Base-by-base conservation (phyloP, 1,140 invertebrate species). In the Atta colombica region DNA sequence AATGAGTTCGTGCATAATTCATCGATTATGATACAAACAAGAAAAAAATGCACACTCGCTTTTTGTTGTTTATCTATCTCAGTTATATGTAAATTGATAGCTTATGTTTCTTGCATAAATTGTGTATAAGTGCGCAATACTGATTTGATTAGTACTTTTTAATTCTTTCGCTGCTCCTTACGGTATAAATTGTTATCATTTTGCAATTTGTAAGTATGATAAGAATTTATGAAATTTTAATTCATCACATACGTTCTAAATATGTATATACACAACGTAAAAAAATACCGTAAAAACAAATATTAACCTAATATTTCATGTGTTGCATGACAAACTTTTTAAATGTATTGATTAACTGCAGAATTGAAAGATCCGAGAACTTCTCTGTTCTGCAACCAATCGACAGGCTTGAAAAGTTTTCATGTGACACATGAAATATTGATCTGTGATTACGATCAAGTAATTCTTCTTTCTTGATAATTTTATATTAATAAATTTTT, bases 161-260 rank as follows among this genome's bases (percentile, higher is more conserved):
- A 77, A 77, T 39, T 77, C 60, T 77, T 77, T 77, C 39, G 25
- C 60, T 77, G 60, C 25, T 55, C 35, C 45, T 39, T 65, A 49
- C 18, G 14, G 39, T 77, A 58, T 31, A 53, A 74, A 74, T 53
- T 31, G 28, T 55, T 39, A 21, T 0, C 18, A 35, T 25, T 31
- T 39, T 74, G 28, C 2, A 31, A 3, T 31, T 31, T 77, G 2
- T 45, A 77, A 31, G 14, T 39, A 60, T 1, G n/a, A 1, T 39
- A 58, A n/a, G 7, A 75, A 35, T 35, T 75, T 3, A 77, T 61
- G 7, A 0, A 8, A 75, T 3, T 16, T 75, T 39, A 55, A 77
- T 21, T 77, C 21, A 65, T 65, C 5, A 45, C 8, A 45, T 8
- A 45, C 8, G 39, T 45, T 45, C 1, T 45, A 45, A 8, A 10